These are phyloP conservation scores for Vespertilio murinus DNA, from an alignment of 2,797 vertebrate species.

Conservation along the genomic window DNA sequence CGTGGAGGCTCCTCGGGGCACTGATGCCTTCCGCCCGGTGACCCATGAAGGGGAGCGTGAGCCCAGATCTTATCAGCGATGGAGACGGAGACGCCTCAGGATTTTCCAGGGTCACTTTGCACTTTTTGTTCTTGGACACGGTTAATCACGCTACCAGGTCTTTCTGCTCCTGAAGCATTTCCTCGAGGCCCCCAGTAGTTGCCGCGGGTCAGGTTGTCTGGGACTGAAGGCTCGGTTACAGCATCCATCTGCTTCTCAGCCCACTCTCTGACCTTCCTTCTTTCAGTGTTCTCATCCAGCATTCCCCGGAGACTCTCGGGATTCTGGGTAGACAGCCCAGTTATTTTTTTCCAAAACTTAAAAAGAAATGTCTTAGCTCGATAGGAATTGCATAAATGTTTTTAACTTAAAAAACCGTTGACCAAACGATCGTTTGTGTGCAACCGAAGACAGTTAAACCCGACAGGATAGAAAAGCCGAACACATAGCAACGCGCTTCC, in stretches of 20 bases:
- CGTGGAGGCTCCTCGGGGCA: background rate
- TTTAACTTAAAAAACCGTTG: constrained; percentile 40
- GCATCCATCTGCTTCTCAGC: constrained; percentile 63
- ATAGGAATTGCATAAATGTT: background rate
- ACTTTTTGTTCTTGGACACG: background rate
- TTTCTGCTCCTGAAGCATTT: constrained; percentile 38
- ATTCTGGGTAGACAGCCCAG: background rate
- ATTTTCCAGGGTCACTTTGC: constrained; percentile 16
- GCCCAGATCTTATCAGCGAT: constrained; percentile 27
- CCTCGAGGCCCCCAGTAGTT: background rate
- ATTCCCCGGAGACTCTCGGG: constrained; percentile 58
- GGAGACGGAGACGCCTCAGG: constrained; percentile 27
- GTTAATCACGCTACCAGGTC: background rate
- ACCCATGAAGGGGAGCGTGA: constrained; percentile 4
- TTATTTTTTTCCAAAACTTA: background rate
- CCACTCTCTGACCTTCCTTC: constrained; percentile 50
- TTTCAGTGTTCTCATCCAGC: constrained; percentile 46
- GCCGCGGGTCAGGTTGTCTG: constrained; percentile 58
- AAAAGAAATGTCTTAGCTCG: constrained; percentile 51
- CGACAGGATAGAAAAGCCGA: background rate
- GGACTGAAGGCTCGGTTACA: constrained; percentile 67
- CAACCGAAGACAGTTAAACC: background rate
- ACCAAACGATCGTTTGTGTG: background rate
- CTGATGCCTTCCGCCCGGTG: background rate
- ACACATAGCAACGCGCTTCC: background rate